Conservation (phyloP, 2,113 vertebrate genomes). For the Lipophrys pholis region DNA sequence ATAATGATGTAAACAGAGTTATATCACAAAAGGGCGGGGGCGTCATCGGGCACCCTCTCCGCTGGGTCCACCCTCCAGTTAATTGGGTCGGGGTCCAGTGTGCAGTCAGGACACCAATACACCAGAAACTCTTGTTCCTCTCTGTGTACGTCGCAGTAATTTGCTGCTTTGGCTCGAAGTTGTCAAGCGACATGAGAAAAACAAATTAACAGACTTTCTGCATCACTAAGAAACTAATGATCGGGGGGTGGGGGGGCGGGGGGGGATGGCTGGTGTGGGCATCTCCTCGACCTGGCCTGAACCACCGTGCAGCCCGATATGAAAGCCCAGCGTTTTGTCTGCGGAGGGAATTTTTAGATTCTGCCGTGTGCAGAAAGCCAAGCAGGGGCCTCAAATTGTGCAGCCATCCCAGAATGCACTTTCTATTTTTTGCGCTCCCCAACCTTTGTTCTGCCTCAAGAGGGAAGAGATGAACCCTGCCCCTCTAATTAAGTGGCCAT, state of each 20-base stretch:
- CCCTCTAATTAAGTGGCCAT: slow-evolving; percentile 71
- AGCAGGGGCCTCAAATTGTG: slow-evolving; percentile 69
- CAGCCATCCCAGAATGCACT: slow-evolving; percentile 64
- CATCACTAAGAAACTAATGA: background rate
- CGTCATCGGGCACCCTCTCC: no score
- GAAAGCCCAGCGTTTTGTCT: slow-evolving; percentile 30
- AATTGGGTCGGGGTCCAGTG: slow-evolving; percentile 20
- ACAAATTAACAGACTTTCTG: background rate
- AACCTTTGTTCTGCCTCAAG: slow-evolving; percentile 67
- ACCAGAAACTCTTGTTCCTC: background rate
- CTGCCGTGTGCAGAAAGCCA: slow-evolving; percentile 43
- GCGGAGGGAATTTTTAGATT: slow-evolving; percentile 32
- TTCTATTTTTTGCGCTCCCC: slow-evolving; percentile 68
- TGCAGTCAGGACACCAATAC: background rate
- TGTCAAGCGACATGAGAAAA: no score
- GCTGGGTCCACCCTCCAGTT: background rate
- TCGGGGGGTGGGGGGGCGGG: background rate
- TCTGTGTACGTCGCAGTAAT: background rate
- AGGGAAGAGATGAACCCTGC: slow-evolving; percentile 53
- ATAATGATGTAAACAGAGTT: no score
- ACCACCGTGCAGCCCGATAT: slow-evolving; percentile 1
- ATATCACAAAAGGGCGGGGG: no score
- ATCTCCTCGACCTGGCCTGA: slow-evolving; percentile 8
- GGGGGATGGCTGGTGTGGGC: no score
- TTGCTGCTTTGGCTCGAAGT: no score